Base-by-base conservation (phyloP, 2,888 invertebrate species). In the Opisthograptis luteolata region DNA sequence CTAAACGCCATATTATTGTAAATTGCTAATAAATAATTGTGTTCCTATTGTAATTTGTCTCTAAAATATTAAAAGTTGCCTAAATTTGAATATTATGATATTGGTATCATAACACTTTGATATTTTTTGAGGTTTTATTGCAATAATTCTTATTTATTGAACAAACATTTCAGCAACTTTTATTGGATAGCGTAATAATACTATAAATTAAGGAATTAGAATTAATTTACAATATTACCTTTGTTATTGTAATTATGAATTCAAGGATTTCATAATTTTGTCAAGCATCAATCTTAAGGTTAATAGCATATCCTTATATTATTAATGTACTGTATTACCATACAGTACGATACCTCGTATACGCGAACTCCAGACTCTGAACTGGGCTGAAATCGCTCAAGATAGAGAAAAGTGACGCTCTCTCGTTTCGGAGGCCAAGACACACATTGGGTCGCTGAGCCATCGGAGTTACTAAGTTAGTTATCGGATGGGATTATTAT, bases 111-210 rank as follows among this genome's bases (percentile, higher is more conserved):
- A 31, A 47, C 42, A 52, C 39, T 27, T 25, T 20, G 42, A 25
- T 17, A 17, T 35, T 55, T 36, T 43, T 12, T 28, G 37, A 24
- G 14, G 36, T 34, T 51, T 53, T 43, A 41, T 46, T 36, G 22
- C n/a, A 40, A 50, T 59, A 58, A 58, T 45, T 58, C 47, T 47
- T 51, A 35, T 53, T 58, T 49, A 42, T 51, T 36, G 8, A 19
- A 34, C 19, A 42, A 10, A 34, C 48, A 47, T 55, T 57, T 55
- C 49, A 56, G 49, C 54, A 43, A 34, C 25, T 4, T 4, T 32
- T 30, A 9, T 35, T 44, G 30, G 44, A 35, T 49, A 27, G 39
- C 32, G 27, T 34, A 25, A 25, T 25, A 9, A 25, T 36, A 35
- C 31, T 22, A 50, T 58, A 50, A 53, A 53, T 48, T 47, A 44